Evolutionary conservation across 2,888 invertebrate species (phyloP), one percentile per base, ranked within the genome.

Genomic region (Aelia acuminata): DNA sequence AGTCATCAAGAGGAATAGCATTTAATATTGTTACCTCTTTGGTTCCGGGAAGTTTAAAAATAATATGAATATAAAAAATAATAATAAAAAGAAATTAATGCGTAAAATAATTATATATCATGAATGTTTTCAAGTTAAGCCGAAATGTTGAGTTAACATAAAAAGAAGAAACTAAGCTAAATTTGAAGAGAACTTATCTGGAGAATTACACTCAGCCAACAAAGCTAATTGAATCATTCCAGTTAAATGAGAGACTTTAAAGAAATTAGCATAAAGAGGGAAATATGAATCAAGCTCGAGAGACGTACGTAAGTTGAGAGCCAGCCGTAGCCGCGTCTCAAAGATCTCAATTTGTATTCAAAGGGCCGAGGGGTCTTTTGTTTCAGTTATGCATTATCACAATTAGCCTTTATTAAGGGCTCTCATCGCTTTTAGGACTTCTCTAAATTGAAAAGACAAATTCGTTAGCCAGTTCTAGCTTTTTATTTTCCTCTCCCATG

Each of bases 181-280:
- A 3, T 70, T 35, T 35, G 63, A 35, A 70, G 63, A 70, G 35
- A 70, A 70, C 63, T 70, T 70, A 70, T 15, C 63, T 70, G 63
- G 63, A 70, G 63, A 70, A 70, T 70, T 70, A 70, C 63, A 35
- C 31, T 70, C 63, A 2, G 63, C 63, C 63, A 35, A 70, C 63
- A 70, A 70, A 70, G 63, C 63, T 70, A 70, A 70, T 70, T 70
- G 63, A 70, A 70, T 70, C 63, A 70, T 70, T 70, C 63, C 31
- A 70, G 63, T 70, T 70, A 35, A 70, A 70, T 70, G 63, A 70
- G 63, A 20, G 63, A 70, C 63, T 70, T 70, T 35, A 70, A 70
- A 70, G 63, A 70, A 70, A 70, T 70, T 70, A 70, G 31, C 63
- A 5, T 70, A 70, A 70, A 70, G 18, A 70, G 26, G 63, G 63